These are phyloP conservation scores for Hyperoplus lanceolatus DNA, from an alignment of 2,797 vertebrate genomes.

Conservation along the genomic window DNA sequence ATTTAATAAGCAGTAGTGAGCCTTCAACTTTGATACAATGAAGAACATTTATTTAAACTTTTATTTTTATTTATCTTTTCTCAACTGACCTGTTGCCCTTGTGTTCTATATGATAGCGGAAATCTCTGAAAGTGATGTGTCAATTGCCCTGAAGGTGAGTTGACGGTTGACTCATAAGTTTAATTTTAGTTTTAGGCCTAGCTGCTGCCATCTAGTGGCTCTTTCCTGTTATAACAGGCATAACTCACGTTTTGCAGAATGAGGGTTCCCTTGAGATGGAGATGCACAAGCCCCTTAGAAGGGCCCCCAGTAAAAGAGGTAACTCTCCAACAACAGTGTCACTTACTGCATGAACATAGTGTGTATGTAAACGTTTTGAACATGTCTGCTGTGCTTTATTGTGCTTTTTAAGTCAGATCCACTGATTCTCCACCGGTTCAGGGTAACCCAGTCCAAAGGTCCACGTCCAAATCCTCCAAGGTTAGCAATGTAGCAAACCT, in stretches of 20 bases:
- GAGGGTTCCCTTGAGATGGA: constrained; percentile 67
- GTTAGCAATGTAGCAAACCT: constrained; percentile 23
- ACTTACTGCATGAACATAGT: no score
- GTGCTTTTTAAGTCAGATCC: constrained; percentile 45
- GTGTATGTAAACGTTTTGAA: no score
- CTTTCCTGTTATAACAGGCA: accelerated
- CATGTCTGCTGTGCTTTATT: not conserved
- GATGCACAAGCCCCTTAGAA: constrained; percentile 61
- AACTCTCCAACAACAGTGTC: not conserved
- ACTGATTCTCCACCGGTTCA: constrained; percentile 8
- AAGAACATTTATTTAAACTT: no score
- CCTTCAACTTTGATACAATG: accelerated
- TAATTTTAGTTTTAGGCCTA: no score
- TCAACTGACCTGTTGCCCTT: no score
- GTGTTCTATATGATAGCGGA: constrained; percentile 49
- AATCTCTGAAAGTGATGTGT: constrained; percentile 74
- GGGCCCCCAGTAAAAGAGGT: constrained; percentile 71
- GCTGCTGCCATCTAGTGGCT: no score
- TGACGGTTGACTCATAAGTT: no score
- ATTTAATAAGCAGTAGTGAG: constrained; percentile 81
- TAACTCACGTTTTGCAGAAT: constrained; percentile 52
- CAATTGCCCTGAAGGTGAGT: constrained; percentile 78
- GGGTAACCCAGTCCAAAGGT: constrained; percentile 11
- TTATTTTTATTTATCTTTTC: no score
- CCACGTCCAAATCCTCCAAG: constrained; percentile 53